Evolutionary conservation across 2,888 invertebrate genomes (phyloP), one percentile per base, ranked within the genome.

Genomic region (Stenolophus ochropezus): DNA sequence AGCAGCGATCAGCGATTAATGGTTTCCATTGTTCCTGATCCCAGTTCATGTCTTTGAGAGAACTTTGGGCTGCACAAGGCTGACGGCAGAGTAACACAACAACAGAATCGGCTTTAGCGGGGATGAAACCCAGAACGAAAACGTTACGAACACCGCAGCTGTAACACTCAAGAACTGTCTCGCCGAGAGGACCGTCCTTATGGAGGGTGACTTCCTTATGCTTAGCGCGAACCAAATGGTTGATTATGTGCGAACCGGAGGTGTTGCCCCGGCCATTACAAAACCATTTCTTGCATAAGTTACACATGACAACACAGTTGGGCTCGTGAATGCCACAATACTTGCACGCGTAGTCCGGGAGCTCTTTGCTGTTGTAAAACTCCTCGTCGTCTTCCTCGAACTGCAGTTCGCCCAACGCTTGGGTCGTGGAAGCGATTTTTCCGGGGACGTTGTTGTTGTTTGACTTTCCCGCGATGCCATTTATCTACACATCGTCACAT

Each of bases 1-100:
- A 98, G 85, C 97, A 96, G 8, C 98, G 95, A 90, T 99, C 99
- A 84, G 96, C 94, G 88, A 99, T 99, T 84, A 99, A 90, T 0
- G 99, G 98, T 89, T 98, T 98, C 99, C 99, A 99, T 87, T 98
- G 97, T 84, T 97, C 97, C 88, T 98, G 98, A 90, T 99, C 98
- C 97, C 99, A 99, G 89, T 98, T 99, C 97, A 98, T 98, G 87
- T 99, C 99, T 90, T 99, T 99, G 53, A 99, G 91, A 11, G 97
- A 97, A 87, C 96, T 97, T 88, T 98, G 97, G 3, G 98, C 97
- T 25, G 99, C 98, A 90, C 99, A 99, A 1, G 99, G 99, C 90
- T 98, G 98, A 0, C 99, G 93, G 88, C 99, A 99, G 2, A 99
- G 91, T 78, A 99, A 90, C 1, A 99, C 98, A 14, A 99, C 99